Base-by-base conservation (phyloP, 1,140 invertebrate genomes). In the Drosophila kurseongensis region DNA sequence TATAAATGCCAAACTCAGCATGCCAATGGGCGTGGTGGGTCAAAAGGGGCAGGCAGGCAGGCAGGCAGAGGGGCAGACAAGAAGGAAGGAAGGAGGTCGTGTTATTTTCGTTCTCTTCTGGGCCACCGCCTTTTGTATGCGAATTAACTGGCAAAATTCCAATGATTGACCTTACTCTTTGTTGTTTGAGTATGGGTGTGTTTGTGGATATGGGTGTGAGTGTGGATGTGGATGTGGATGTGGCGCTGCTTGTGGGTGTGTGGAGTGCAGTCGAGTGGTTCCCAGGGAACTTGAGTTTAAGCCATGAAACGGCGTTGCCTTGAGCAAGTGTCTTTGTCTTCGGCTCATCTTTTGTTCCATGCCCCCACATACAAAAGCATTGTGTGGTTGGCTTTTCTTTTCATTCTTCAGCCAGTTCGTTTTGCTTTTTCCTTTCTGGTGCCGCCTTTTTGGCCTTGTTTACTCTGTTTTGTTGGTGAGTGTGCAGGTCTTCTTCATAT, bases 121-220 rank as follows among this genome's bases (percentile, higher is more conserved):
- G 62, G 47, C 58, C 50, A 57, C 27, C 75, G 59, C 84, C 77
- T 89, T 89, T 89, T 85, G 76, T 80, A 75, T 89, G 76, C 68
- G 80, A 89, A 89, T 89, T 89, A 90, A 90, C 84, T 89, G 85
- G 85, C 84, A 89, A 79, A 82, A 89, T 89, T 89, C 84, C 84
- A 89, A 80, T 89, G 84, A 90, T 89, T 89, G 84, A 89, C 84
- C 84, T 89, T 88, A 68, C 77, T 61, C 69, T 78, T 65, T 60
- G 61, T 73, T 72, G 68, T 71, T 72, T 52, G 41, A 61, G 42
- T 35, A 12, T 51, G 56, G 9, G 60, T 52, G 35, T 74, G 40
- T 52, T n/a, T 45, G 35, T 77, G 58, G 29, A 23, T 65, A 40
- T 63, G 51, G 8, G 10, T 66, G 66, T 44, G 1, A 29, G 3